phyloP scores from a whole-genome alignment of 1,140 invertebrate species.

The silkworm (Bombyx mori) region DNA sequence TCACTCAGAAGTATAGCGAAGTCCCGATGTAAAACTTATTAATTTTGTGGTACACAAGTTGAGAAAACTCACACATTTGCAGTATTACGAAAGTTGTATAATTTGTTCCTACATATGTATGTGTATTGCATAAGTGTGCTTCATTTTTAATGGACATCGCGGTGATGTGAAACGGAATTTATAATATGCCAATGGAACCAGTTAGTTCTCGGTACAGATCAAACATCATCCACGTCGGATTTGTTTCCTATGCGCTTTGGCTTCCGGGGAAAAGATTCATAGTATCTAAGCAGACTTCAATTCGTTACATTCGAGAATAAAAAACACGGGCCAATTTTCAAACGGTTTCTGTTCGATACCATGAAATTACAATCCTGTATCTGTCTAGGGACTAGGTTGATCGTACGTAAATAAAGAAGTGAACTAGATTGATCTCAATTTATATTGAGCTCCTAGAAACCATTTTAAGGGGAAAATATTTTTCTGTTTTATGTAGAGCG shows the following conservation, averaged over 20 bases:
- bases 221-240: constrained; percentile 27
- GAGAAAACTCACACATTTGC: too few relatives aligned
- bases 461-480: too few relatives aligned
- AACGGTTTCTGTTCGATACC: constrained; percentile 15
- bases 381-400: background rate
- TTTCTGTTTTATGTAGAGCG: too few relatives aligned
- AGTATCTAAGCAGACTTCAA: constrained; percentile 13
- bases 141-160: background rate
- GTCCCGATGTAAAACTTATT: too few relatives aligned
- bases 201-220: constrained; percentile 25
- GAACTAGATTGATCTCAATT: constrained; percentile 11
- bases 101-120: too few relatives aligned
- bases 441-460: constrained; percentile 2
- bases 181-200: constrained; percentile 20
- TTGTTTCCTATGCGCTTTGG: constrained; percentile 6
- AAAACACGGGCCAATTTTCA: constrained; percentile 10
- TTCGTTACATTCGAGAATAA: constrained; percentile 11
- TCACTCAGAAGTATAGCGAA: too few relatives aligned
- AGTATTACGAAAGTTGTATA: too few relatives aligned
- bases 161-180: constrained; percentile 23
- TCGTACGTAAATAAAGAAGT: constrained; percentile 11
- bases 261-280: constrained; percentile 7
- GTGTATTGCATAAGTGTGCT: constrained; percentile 6
- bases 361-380: constrained; percentile 17
- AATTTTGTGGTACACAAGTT: too few relatives aligned